phyloP scores from a whole-genome alignment of 2,113 vertebrate genomes.

The Alouatta palliata region DNA sequence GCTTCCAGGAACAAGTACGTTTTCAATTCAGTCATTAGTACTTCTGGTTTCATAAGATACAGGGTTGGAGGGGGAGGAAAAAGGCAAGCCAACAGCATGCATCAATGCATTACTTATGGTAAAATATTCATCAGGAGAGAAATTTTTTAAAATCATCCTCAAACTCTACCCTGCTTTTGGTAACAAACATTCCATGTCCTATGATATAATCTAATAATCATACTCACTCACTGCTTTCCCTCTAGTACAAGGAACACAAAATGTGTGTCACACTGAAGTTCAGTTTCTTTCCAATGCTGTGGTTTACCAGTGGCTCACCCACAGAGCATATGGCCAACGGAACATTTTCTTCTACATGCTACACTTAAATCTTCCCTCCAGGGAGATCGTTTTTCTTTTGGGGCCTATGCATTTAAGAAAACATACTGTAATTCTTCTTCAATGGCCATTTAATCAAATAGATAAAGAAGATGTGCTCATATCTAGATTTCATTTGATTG shows the following conservation, averaged over 20 bases:
- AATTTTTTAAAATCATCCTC: not conserved
- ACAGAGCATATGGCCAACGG: slow-evolving; percentile 42
- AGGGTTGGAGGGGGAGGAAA: not conserved
- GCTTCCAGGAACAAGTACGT: not conserved
- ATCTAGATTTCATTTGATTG: not conserved
- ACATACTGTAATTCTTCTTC: not conserved
- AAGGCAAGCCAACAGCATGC: not conserved
- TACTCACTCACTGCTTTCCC: not conserved
- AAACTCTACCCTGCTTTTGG: not conserved
- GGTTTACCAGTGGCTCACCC: not conserved
- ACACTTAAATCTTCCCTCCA: not conserved
- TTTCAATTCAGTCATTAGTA: not conserved
- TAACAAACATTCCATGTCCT: not conserved
- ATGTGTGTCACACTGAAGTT: not conserved
- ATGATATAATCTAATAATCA: not conserved
- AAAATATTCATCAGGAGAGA: not conserved
- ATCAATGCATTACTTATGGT: not conserved
- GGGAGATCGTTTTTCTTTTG: not conserved
- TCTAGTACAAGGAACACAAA: not conserved
- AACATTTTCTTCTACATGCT: slow-evolving; percentile 38
- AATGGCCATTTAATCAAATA: not conserved
- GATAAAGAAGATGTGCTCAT: not conserved
- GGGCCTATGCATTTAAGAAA: not conserved
- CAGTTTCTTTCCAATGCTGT: not conserved
- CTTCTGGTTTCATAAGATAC: not conserved